Evolutionary conservation across 2,888 invertebrate species (phyloP).

Genomic region (Heteromurus nitidus): DNA sequence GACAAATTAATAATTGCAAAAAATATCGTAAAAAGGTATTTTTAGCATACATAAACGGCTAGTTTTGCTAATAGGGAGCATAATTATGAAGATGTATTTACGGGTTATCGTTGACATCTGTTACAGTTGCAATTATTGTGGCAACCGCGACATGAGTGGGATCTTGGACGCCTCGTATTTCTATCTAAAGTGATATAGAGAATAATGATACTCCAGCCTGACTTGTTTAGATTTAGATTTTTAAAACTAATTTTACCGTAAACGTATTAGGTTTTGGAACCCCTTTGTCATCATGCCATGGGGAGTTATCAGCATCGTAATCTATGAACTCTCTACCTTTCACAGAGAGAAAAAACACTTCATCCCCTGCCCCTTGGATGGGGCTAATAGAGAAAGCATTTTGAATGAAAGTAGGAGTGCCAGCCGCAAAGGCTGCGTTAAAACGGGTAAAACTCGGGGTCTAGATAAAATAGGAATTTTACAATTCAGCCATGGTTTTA

Average conservation of each 20-base stretch:
- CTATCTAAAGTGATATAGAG: conserved; percentile 46
- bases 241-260: background rate
- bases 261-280: background rate
- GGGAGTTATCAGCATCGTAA: conserved; percentile 15
- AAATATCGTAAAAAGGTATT: no score
- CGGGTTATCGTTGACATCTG: conserved; percentile 55
- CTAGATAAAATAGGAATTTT: conserved; percentile 28
- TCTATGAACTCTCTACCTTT: conserved; percentile 11
- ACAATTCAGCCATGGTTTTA: background rate
- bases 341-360: conserved; percentile 29
- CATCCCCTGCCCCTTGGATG: background rate
- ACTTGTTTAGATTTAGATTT: background rate
- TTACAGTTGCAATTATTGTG: conserved; percentile 19
- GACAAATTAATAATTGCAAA: no score
- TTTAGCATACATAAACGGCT: no score
- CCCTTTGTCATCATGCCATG: background rate
- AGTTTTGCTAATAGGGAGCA: no score
- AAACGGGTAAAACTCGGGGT: conserved; percentile 34
- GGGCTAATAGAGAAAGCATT: conserved; percentile 48
- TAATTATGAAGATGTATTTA: no score
- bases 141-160: conserved; percentile 28
- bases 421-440: conserved; percentile 14
- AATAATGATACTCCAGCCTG: no score
- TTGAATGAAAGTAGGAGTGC: conserved; percentile 13
- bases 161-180: conserved; percentile 21